Evolutionary conservation across 2,113 vertebrate genomes (phyloP), one percentile per base, ranked within the genome.

Genomic region (Cebidichthys violaceus): DNA sequence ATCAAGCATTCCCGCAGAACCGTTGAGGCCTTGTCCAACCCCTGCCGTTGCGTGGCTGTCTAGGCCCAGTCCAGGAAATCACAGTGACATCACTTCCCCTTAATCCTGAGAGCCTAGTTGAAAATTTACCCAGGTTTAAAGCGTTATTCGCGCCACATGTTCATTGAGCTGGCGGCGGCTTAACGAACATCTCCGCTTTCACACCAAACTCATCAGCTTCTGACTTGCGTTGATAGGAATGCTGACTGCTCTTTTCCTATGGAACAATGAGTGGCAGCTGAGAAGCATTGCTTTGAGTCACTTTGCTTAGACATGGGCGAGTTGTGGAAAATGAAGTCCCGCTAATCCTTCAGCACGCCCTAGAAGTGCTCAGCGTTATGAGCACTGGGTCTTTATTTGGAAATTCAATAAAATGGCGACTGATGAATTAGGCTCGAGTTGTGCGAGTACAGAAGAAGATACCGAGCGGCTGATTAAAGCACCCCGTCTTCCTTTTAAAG

Each of bases 31-130:
- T 39, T 41, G 57, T 71, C 75, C 81, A 57, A 47, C 78, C 43
- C 47, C 18, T 62, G 60, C 20, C 78, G 22, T 85, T 66, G 75
- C 50, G 55, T 83, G 89, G 57, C 73, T 79, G 82, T 85, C 64
- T 67, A 52, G 78, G 55, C 61, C 70, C 68, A 70, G 70, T 82
- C 77, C 75, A 33, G 61, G 78, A 87, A 88, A 87, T 91, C 82
- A 77, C 74, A 61, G 77, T 92, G 91, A 92, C 91, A 85, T 91
- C 87, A 90, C 83, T 88, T 89, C 83, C 73, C 55, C 39, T 60
- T 77, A 89, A 89, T 90, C 82, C 80, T 47, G 24, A 77, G 88
- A 84, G 83, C 82, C 79, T 78, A 70, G 79, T 83, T 86, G 83
- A 83, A 93, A 89, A 88, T 88, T 62, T 73, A 88, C 71, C 78